Evolutionary conservation across 2,888 invertebrate genomes (phyloP).

Genomic region (Stenoptilia bipunctidactyla): DNA sequence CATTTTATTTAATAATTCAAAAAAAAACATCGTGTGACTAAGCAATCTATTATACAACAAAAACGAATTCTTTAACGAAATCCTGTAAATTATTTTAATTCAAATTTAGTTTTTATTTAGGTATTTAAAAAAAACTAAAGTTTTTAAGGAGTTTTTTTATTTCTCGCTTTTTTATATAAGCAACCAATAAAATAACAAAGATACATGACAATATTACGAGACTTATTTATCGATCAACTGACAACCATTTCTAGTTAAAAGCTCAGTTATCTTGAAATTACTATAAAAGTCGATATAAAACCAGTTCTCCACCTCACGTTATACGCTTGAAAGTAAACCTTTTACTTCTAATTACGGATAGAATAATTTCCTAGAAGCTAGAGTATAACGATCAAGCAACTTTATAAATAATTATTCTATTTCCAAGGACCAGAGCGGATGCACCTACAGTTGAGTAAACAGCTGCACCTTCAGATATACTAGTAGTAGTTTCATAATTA

Average conservation of each 20-base stretch:
- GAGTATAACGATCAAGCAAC: conserved; percentile 36
- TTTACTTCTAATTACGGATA: conserved; percentile 40
- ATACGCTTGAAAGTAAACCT: conserved; percentile 19
- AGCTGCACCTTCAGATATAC: conserved; percentile 69
- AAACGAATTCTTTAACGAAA: too few species aligned
- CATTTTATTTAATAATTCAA: too few species aligned
- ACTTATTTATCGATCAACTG: too few species aligned
- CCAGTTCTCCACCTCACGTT: conserved; percentile 4
- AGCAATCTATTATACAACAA: too few species aligned
- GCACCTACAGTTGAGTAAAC: conserved; percentile 56
- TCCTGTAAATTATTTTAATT: too few species aligned
- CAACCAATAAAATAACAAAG: too few species aligned
- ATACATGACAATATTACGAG: too few species aligned
- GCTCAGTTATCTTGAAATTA: conserved; percentile 15
- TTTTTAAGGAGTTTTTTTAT: too few species aligned
- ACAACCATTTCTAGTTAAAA: conserved; percentile 26
- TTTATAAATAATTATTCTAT: conserved; percentile 62
- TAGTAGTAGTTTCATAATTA: conserved; percentile 55
- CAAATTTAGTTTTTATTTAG: too few species aligned
- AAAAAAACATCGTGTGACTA: too few species aligned
- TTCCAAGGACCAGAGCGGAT: conserved; percentile 64
- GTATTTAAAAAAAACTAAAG: too few species aligned
- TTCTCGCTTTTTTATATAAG: too few species aligned
- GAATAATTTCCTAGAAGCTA: conserved; percentile 42
- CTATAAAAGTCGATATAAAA: conserved; percentile 9